Evolutionary conservation across 2,113 vertebrate species (phyloP).

Genomic region (Engystomops pustulosus): DNA sequence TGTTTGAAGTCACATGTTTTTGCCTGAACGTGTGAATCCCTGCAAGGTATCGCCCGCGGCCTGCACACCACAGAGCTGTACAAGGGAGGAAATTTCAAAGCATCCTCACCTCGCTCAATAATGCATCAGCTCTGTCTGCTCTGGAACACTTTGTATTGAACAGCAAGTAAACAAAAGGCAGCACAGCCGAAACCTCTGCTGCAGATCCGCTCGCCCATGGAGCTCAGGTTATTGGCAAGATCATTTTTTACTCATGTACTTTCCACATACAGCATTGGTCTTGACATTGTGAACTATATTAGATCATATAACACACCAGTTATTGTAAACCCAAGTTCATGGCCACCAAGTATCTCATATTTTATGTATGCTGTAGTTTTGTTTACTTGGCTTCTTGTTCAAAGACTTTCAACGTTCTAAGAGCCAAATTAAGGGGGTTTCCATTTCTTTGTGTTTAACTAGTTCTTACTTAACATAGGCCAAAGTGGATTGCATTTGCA

Average conservation of each 20-base stretch:
- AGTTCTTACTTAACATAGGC: too few species aligned
- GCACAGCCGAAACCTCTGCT: not conserved
- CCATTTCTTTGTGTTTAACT: too few species aligned
- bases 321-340: not conserved
- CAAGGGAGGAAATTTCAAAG: slow-evolving; percentile 47
- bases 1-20: slow-evolving; percentile 54
- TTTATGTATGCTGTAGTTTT: not conserved
- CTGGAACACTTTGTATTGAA: slow-evolving; percentile 27
- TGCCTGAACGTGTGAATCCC: slow-evolving; percentile 29
- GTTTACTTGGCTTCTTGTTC: not conserved
- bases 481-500: too few species aligned
- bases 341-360: not conserved
- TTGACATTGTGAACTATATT: not conserved
- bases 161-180: slow-evolving; percentile 50
- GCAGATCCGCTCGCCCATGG: not conserved
- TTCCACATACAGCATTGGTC: not conserved
- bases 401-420: not conserved
- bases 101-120: slow-evolving; percentile 41
- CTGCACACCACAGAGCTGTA: slow-evolving; percentile 13
- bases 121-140: slow-evolving; percentile 42
- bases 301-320: not conserved
- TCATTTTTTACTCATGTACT: not conserved
- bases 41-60: slow-evolving; percentile 44
- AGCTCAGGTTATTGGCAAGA: slow-evolving; percentile 14
- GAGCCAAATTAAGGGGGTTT: too few species aligned